Evolutionary conservation across 2,888 invertebrate genomes (phyloP), one percentile per base, ranked within the genome.

Genomic region (Drosophila colorata): DNA sequence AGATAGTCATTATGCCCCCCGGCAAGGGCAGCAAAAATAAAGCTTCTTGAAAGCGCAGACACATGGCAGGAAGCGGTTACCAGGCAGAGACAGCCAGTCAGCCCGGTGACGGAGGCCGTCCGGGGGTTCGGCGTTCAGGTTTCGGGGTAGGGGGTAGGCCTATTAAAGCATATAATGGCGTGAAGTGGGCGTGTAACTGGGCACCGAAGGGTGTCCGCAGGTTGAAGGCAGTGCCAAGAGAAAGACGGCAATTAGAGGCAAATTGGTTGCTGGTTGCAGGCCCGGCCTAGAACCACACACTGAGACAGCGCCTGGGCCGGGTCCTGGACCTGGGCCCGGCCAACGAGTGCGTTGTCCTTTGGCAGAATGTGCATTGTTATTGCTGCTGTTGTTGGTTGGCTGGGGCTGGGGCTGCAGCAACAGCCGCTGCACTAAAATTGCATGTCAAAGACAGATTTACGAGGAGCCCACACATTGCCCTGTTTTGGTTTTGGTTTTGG

Each of bases 371-470:
- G 74, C 82, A 66, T 71, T 69, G 59, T 48, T 67, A 43, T 73
- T 41, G 38, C 11, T 49, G 31, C 8, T 65, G 20, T 49, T 20
- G 14, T 20, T 48, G 69, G 59, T 16, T 47, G 13, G 16, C 35
- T 67, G 57, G 53, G 25, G 0, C 7, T n/a, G n/a, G 28, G 4
- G 13, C 33, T 74, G 82, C 73, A 83, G 84, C 84, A 81, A 83
- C 84, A 87, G 87, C 80, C 75, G 82, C 61, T 75, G 82, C 80
- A 84, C 82, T 69, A 53, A 80, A 88, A 87, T 87, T 86, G 82
- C 88, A 86, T 88, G 87, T 86, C 87, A 87, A 88, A 88, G 80
- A 78, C 87, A 87, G 87, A 86, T 87, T 87, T 88, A 87, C 81
- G 85, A 87, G 66, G n/a, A 4, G 66, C 44, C 57, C 51, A 40